A percentile compares a stretch with the other conserved stretches of the same genome.
Conservation (phyloP, 1,140 invertebrate species). For the Eulimnadia texana region DNA sequence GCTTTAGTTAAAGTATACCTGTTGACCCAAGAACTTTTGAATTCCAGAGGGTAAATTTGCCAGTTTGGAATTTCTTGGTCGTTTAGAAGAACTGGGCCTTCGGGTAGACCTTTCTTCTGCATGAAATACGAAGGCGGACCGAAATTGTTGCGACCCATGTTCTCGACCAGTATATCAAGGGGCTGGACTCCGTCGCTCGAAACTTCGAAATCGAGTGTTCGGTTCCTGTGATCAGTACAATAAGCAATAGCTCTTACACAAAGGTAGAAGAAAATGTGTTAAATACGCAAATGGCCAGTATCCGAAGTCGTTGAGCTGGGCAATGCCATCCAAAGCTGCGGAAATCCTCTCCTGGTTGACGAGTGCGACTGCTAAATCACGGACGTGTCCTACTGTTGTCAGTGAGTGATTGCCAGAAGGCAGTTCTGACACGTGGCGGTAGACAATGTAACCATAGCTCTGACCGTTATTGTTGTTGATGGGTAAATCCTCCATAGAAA, state of each 20-base stretch:
- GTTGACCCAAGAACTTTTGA: conserved; percentile 31
- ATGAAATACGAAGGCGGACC: conserved; percentile 29
- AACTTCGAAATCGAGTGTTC: not conserved
- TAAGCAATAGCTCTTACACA: not conserved
- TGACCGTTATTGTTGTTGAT: conserved; percentile 38
- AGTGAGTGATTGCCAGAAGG: conserved; percentile 18
- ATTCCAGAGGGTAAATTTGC: conserved; percentile 36
- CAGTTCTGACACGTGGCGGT: conserved; percentile 27
- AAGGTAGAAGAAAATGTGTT: not conserved
- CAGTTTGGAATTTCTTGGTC: conserved; percentile 30
- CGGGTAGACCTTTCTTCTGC: conserved; percentile 34
- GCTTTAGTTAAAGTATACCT: conserved; percentile 14
- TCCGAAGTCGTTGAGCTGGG: conserved; percentile 30
- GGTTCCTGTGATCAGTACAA: not conserved
- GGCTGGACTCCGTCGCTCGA: conserved; percentile 9
- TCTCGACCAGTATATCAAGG: conserved; percentile 42
- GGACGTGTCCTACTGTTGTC: conserved; percentile 32
- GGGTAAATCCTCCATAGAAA: conserved; percentile 41
- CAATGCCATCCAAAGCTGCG: conserved; percentile 22
- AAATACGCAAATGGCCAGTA: conserved; percentile 28
- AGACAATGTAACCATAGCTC: conserved; percentile 41
- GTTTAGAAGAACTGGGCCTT: conserved; percentile 33
- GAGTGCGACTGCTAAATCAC: conserved; percentile 37
- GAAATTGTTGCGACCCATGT: conserved; percentile 37
- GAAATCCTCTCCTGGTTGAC: conserved; percentile 31